Evolutionary conservation across 2,888 invertebrate genomes (phyloP), one percentile per base, ranked within the genome.

Genomic region (Metacarcinus magister): DNA sequence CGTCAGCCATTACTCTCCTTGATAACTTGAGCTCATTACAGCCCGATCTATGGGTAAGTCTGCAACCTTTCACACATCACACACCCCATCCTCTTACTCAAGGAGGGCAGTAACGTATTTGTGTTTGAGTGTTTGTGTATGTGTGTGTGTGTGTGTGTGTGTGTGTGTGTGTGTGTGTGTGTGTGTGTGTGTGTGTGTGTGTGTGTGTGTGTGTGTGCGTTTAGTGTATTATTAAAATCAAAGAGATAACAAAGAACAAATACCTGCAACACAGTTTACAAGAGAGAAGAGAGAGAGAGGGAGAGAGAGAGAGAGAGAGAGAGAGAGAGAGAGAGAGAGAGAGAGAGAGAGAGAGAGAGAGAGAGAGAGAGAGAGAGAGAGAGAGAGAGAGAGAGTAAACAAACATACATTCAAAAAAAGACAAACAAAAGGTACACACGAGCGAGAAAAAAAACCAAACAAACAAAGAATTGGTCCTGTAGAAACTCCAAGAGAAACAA

Each of bases 331-430:
- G 75, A 75, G 75, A 75, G 75, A 75, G 75, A 75, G 75, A 75
- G 75, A 75, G 75, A 75, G 75, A 75, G 67, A 67, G 67, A 67
- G 67, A 67, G 67, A 67, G 67, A 67, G 67, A 67, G 67, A 67
- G 67, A 67, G 67, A 67, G 67, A 67, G 67, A 67, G 75, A 75
- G 75, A 75, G 75, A 75, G 75, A 75, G 75, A 75, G 28, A 75
- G 28, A 75, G 28, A 75, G 32, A 82, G 32, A 82, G 28, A 13
- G 32, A 8, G 32, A 32, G 32, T 32, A 82, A 28, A 82, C 82
- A 82, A 28, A 82, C 82, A 82, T 32, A 82, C 28, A 32, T 32
- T 8, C 32, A 82, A 2, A 13, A 28, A 13, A 7, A 82, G 23
- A 82, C 82, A 82, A 28, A 82, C 82, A 82, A 7, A 7, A 67